Evolutionary conservation across 1,140 invertebrate species (phyloP), one percentile per base, ranked within the genome.

Genomic region (Orussus abietinus): DNA sequence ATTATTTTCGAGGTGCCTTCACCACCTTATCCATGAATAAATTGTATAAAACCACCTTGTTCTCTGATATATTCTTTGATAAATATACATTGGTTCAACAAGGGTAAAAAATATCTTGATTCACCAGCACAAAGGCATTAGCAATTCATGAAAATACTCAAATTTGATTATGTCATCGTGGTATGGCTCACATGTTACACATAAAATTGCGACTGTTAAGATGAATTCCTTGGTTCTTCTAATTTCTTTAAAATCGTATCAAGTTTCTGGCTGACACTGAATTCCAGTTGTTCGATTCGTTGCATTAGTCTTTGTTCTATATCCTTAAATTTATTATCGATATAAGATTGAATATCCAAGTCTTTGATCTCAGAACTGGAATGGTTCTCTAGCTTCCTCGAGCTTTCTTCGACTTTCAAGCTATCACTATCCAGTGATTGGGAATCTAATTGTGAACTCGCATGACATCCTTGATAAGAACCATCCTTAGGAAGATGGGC

Each of bases 291-390:
- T 11, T 69, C 46, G 15, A 72, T 57, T 51, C 44, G 57, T 37
- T 53, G 31, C 36, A 49, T 63, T 4, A 72, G 19, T 62, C 42
- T 67, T 40, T 32, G 37, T 35, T 75, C 70, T 41, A 75, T 55
- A 37, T 65, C 58, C 32, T 40, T 14, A 11, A 74, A 57, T 51
- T 70, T 72, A 18, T 47, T 48, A 30, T 72, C 69, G 33, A 75
- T 62, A 25, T 62, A 63, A 10, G 33, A 21, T 49, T 46, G 45
- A 4, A 66, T 46, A 26, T 60, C 47, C 18, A 28, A 5, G 19
- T 22, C 39, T 32, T 52, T 39, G 4, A 31, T 12, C n/a, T 30
- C 4, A 31, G 11, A n/a, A n/a, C n/a, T n/a, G n/a, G n/a, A n/a
- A n/a, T n/a, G n/a, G n/a, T 25, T 25, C 22, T 7, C 22, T 7